Base-by-base conservation (phyloP, 35 echinoderm and acorn worm genomes). In the Nesometra sesokonis region DNA sequence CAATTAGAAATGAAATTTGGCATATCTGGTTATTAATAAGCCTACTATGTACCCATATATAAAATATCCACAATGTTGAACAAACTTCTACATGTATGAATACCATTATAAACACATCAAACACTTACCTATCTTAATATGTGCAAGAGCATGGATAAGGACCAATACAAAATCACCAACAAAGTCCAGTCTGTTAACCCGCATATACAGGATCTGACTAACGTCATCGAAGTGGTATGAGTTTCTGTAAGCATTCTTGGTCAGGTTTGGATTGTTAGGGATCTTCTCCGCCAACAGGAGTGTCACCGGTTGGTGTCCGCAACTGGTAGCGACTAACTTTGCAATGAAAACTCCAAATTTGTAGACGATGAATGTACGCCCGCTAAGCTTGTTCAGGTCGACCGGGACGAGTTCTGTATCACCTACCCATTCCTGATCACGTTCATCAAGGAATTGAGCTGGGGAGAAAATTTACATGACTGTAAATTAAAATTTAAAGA, bases 111-210 rank as follows among this genome's bases (percentile, higher is more conserved):
- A 7, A 43, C 15, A 4, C 38, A 43, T 15, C 4, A 43, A 43
- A 43, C 15, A 43, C 38, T 15, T 83, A 83, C 81, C 81, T 83
- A 90, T 83, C 77, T 97, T 97, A 67, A 97, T 91, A 77, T 97
- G 95, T 67, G 95, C 91, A 31, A 97, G 79, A 46, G 95, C 95
- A 82, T 97, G 95, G 31, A 97, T 46, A 8, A 97, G 35, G 0
- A 97, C 95, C 37, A 97, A 40, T 80, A 97, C 37, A 30, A 97
- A 97, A 30, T 97, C 91, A 17, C 95, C 95, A 0, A 97, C 89
- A 15, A 77, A 91, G 29, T 91, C 90, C 77, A 97, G 80, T 77
- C 95, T 81, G 0, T 83, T 92, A 29, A 87, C 30, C 13, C 95
- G 67, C 40, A 97, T 76, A 37, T 97, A 97, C 52, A 97, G 77